Percentiles rank a stretch among this genome's conserved stretches.
Conservation (phyloP, 2,113 vertebrate species). For the Bos javanicus region DNA sequence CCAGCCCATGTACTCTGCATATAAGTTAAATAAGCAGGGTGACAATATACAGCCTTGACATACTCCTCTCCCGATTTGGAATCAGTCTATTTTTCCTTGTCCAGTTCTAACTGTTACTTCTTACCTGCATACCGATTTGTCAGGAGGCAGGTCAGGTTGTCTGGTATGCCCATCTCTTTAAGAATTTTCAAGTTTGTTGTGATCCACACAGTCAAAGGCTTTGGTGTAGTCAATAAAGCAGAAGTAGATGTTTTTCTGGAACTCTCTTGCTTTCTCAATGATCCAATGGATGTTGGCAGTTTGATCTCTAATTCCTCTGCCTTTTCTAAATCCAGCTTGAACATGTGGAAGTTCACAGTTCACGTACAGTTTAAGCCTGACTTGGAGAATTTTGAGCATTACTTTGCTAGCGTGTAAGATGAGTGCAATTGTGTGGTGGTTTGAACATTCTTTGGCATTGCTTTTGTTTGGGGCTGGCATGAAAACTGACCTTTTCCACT, state of each 20-base stretch:
- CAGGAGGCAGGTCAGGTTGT: not conserved
- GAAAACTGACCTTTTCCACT: not conserved
- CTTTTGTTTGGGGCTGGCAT: not conserved
- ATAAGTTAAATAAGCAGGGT: not conserved
- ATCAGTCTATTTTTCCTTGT: not conserved
- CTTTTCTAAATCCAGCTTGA: not conserved
- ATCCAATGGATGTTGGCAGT: not conserved
- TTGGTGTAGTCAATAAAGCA: not conserved
- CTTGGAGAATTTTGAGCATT: not conserved
- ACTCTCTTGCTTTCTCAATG: not conserved
- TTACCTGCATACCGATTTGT: not conserved
- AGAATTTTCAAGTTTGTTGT: not conserved
- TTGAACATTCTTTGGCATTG: not conserved
- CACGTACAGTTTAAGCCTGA: accelerated
- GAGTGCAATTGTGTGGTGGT: not conserved
- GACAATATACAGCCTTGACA: not conserved
- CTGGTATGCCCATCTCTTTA: not conserved
- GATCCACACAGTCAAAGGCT: not conserved
- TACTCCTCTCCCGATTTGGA: not conserved
- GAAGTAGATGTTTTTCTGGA: not conserved
- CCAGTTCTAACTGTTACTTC: not conserved
- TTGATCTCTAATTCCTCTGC: not conserved
- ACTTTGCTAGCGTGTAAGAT: not conserved
- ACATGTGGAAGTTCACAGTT: accelerated
- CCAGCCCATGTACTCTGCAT: not conserved